Percentiles rank a stretch among this genome's conserved stretches.
phyloP scores from a whole-genome alignment of 1,140 invertebrate genomes.

The Potamilus streckersoni region DNA sequence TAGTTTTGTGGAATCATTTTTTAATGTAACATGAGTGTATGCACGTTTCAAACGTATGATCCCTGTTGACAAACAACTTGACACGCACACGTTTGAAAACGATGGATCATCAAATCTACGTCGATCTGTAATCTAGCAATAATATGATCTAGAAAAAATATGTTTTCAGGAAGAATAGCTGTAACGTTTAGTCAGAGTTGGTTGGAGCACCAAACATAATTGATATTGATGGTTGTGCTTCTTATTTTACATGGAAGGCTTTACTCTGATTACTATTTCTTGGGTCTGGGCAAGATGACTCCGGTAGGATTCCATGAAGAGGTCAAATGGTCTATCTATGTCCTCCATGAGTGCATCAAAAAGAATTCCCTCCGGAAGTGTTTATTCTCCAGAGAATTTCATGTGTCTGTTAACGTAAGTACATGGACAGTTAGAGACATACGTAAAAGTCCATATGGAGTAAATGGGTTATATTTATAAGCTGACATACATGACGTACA shows the following conservation, averaged over 20 bases:
- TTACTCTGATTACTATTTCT: slow-evolving; percentile 56
- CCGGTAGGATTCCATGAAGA: slow-evolving; percentile 39
- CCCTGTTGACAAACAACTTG: no score
- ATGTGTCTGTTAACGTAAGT: slow-evolving; percentile 12
- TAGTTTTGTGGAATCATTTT: neutral
- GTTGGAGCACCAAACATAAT: neutral
- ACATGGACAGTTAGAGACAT: neutral
- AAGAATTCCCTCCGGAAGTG: slow-evolving; percentile 36
- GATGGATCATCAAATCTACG: no score
- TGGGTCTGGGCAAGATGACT: slow-evolving; percentile 39
- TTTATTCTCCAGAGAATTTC: slow-evolving; percentile 41
- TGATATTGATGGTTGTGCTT: neutral
- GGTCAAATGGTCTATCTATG: slow-evolving; percentile 31
- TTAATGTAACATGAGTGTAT: neutral
- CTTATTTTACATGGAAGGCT: slow-evolving; percentile 25
- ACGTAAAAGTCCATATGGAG: neutral
- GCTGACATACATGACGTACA: no score
- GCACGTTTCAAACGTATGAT: neutral
- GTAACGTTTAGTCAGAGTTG: no score
- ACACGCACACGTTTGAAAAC: neutral
- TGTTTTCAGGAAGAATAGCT: no score
- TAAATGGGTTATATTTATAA: no score
- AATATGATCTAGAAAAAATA: no score
- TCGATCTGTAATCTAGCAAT: neutral
- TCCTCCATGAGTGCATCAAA: slow-evolving; percentile 39